A percentile compares a stretch with the other conserved stretches of the same genome.
Evolutionary conservation across 2,888 invertebrate genomes (phyloP).

Genomic region (Bembecia ichneumoniformis): DNA sequence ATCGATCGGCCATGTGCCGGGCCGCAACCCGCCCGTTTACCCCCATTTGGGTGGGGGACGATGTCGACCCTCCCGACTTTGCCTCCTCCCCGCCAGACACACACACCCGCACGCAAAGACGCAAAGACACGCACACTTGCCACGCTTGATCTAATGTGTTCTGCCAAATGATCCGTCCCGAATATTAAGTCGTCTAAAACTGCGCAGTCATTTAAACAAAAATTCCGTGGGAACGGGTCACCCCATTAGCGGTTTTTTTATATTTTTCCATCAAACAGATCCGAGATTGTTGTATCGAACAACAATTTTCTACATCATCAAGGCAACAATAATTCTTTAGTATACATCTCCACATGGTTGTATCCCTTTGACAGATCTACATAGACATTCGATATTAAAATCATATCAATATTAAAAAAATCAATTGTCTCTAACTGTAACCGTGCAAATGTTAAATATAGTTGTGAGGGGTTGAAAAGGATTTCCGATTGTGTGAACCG

Average conservation of each 20-base stretch:
- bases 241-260: not conserved
- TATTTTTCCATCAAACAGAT: not conserved
- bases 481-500: conserved; percentile 35
- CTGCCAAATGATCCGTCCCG: conserved; percentile 63
- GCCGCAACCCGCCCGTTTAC: conserved; percentile 19
- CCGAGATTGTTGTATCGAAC: not conserved
- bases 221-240: not conserved
- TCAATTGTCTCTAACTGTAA: conserved; percentile 1
- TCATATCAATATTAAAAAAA: too few species aligned
- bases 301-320: too few species aligned
- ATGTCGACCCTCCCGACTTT: conserved; percentile 12
- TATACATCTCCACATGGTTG: too few species aligned
- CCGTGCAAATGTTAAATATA: conserved; percentile 17
- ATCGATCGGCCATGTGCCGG: conserved; percentile 55
- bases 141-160: conserved; percentile 50
- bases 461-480: conserved; percentile 23
- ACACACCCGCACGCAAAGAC: conserved; percentile 27
- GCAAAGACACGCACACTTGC: conserved; percentile 7
- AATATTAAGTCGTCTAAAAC: conserved; percentile 40
- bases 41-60: conserved; percentile 17
- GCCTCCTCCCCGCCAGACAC: conserved; percentile 30
- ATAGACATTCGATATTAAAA: conserved; percentile 1
- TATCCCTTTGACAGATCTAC: not conserved
- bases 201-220: conserved; percentile 6
- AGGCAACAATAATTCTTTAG: too few species aligned